Percentiles rank a stretch among this genome's conserved stretches.
Conservation (phyloP, 1,140 invertebrate species). For the Matsumurasca onukii region DNA sequence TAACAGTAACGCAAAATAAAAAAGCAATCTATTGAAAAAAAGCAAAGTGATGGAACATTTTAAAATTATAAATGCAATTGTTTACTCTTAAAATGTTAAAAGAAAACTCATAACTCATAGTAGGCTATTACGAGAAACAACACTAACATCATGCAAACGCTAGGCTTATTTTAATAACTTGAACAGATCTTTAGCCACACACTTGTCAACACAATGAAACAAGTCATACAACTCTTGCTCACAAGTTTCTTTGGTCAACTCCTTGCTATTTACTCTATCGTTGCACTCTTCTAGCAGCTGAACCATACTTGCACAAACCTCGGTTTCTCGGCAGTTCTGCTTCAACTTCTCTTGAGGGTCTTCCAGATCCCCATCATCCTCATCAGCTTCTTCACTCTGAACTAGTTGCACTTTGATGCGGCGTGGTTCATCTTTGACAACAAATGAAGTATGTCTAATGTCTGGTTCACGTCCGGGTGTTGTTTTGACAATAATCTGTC, state of each 20-base stretch:
- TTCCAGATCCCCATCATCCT: conserved; percentile 63
- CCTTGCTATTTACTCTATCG: conserved; percentile 76
- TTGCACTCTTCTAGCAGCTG: conserved; percentile 78
- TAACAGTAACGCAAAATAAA: too few relatives aligned
- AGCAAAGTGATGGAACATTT: too few relatives aligned
- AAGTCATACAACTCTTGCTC: conserved; percentile 88
- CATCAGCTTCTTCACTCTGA: conserved; percentile 38
- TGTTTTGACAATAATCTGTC: too few relatives aligned
- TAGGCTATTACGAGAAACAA: too few relatives aligned
- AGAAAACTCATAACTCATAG: too few relatives aligned
- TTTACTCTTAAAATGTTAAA: too few relatives aligned
- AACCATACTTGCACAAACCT: conserved; percentile 62
- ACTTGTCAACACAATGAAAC: conserved; percentile 88
- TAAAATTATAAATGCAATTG: too few relatives aligned
- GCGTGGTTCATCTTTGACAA: neutral
- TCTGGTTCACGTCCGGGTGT: too few relatives aligned
- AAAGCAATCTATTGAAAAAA: too few relatives aligned
- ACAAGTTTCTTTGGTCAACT: conserved; percentile 82
- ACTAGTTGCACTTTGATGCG: neutral
- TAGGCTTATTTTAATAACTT: conserved; percentile 44
- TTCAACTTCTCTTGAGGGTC: conserved; percentile 71
- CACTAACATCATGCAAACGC: too few relatives aligned
- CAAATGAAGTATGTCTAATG: too few relatives aligned
- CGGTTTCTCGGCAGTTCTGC: conserved; percentile 63
- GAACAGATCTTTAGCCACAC: conserved; percentile 74